These are phyloP conservation scores for Garra rufa DNA, from an alignment of 2,113 vertebrate species.

Conservation along the genomic window DNA sequence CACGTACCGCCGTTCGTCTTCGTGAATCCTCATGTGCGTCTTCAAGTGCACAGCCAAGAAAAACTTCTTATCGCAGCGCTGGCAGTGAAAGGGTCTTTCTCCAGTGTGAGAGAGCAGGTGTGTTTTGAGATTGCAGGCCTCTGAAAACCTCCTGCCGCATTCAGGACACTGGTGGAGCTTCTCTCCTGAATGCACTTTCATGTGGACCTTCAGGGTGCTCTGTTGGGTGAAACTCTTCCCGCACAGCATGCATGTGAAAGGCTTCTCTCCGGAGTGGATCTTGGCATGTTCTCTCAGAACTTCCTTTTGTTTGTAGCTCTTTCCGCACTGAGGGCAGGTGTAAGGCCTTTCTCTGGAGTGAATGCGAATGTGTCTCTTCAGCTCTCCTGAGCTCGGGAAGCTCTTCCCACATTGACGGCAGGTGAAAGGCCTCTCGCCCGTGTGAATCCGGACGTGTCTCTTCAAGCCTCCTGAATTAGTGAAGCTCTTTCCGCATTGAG, in stretches of 20 bases:
- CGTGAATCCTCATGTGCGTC: conserved; percentile 28
- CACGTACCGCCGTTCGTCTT: not conserved
- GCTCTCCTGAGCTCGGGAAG: conserved; percentile 18
- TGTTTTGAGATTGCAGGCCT: conserved; percentile 13
- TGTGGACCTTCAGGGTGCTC: not conserved
- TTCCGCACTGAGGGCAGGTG: conserved; percentile 8
- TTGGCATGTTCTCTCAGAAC: conserved; percentile 7
- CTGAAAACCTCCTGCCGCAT: conserved; percentile 23
- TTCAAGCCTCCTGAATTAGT: not conserved
- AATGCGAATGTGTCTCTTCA: not conserved
- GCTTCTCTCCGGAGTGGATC: conserved; percentile 21
- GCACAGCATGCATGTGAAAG: conserved; percentile 1
- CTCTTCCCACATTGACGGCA: not conserved
- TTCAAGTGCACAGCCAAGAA: not conserved
- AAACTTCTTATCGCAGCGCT: conserved; percentile 21
- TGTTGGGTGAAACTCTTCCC: conserved; percentile 13
- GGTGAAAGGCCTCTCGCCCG: conserved; percentile 17
- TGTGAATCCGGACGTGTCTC: conserved; percentile 12
- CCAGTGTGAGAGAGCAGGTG: conserved; percentile 24
- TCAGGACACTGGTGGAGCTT: conserved; percentile 11
- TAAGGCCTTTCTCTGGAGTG: not conserved
- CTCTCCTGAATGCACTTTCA: conserved; percentile 22
- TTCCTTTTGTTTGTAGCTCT: conserved; percentile 24
- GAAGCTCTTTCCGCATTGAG: conserved; percentile 20
- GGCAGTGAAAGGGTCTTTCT: conserved; percentile 32